These are phyloP conservation scores for Takifugu ocellatus DNA, from an alignment of 2,797 vertebrate species.

Conservation along the genomic window DNA sequence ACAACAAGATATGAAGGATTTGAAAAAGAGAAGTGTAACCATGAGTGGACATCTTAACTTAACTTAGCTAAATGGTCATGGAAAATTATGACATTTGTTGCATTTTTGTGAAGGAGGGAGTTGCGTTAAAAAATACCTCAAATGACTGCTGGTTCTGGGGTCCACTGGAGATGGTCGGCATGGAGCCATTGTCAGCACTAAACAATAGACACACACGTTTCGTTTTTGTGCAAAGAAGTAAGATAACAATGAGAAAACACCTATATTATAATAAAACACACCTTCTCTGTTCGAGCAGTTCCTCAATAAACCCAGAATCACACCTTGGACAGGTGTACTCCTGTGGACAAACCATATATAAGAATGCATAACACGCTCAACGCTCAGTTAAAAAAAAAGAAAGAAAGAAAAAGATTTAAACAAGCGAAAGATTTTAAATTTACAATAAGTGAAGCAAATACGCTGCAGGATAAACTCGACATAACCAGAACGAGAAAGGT, in stretches of 20 bases:
- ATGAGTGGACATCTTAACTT: no score
- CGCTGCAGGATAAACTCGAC: neutral
- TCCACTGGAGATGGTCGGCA: conserved; percentile 65
- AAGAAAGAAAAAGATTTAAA: no score
- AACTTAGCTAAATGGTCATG: conserved; percentile 11
- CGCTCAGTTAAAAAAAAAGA: neutral
- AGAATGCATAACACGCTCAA: neutral
- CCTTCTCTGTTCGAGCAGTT: conserved; percentile 89
- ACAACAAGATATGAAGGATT: no score
- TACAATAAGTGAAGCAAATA: neutral
- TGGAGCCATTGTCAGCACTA: conserved; percentile 73
- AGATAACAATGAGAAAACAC: neutral
- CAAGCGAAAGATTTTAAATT: no score
- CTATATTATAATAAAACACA: conserved; percentile 48
- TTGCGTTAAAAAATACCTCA: conserved; percentile 62
- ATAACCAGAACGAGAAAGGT: no score
- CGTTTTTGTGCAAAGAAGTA: neutral
- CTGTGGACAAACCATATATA: conserved; percentile 56
- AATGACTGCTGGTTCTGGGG: conserved; percentile 69
- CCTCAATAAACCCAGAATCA: conserved; percentile 97
- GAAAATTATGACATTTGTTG: conserved; percentile 15
- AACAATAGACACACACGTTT: conserved; percentile 35
- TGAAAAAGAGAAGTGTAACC: conserved; percentile 31
- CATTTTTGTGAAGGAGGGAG: conserved; percentile 11
- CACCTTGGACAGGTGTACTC: conserved; percentile 96